phyloP scores from a whole-genome alignment of 2,888 invertebrate species.

The Cremastinae sp. region DNA sequence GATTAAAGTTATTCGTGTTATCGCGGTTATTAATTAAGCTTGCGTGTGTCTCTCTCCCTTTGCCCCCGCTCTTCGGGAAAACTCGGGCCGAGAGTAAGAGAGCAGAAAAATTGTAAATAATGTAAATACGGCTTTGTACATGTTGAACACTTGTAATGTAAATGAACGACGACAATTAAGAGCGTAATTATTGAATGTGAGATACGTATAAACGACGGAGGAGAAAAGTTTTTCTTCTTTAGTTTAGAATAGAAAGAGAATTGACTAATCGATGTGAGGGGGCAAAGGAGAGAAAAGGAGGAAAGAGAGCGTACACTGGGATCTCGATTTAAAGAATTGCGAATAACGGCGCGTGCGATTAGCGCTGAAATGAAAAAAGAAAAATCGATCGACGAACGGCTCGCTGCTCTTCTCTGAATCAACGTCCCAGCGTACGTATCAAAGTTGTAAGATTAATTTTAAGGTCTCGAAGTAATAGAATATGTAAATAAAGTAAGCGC shows the following conservation, averaged over 20 bases:
- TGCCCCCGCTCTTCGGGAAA: slow-evolving; percentile 51
- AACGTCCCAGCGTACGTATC: slow-evolving; percentile 29
- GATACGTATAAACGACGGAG: slow-evolving; percentile 62
- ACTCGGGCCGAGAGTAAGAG: slow-evolving; percentile 59
- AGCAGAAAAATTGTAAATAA: slow-evolving; percentile 79
- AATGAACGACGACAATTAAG: slow-evolving; percentile 66
- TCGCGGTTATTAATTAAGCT: slow-evolving; percentile 58
- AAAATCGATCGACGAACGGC: neutral
- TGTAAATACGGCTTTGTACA: slow-evolving; percentile 83
- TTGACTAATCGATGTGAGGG: slow-evolving; percentile 71
- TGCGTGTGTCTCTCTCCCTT: slow-evolving; percentile 7
- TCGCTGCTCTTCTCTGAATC: slow-evolving; percentile 26
- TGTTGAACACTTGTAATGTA: slow-evolving; percentile 81
- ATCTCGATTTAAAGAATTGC: slow-evolving; percentile 32
- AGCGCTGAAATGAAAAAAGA: no score
- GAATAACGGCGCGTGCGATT: neutral
- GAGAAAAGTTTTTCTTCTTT: slow-evolving; percentile 50
- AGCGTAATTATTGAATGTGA: slow-evolving; percentile 64
- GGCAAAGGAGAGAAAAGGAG: slow-evolving; percentile 34
- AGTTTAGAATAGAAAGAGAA: slow-evolving; percentile 63
- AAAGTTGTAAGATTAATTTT: slow-evolving; percentile 70
- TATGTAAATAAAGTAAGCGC: slow-evolving; percentile 76
- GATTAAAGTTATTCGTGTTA: slow-evolving; percentile 51
- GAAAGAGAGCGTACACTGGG: slow-evolving; percentile 12
- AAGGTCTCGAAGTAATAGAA: slow-evolving; percentile 70